These are phyloP conservation scores for Lycia hirtaria DNA, from an alignment of 2,888 invertebrate species.

Conservation along the genomic window DNA sequence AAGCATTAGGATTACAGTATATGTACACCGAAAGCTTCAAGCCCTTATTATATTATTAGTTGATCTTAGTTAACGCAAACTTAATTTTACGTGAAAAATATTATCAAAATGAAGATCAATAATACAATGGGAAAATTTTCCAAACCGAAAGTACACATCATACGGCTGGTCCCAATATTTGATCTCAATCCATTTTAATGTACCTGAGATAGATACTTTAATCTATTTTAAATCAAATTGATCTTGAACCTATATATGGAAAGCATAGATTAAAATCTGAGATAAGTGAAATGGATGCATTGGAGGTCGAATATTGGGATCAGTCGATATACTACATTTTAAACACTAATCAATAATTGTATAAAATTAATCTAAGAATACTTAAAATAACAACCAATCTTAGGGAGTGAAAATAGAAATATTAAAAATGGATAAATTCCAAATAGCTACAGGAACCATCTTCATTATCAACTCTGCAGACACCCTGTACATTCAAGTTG, in stretches of 20 bases:
- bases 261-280: no score
- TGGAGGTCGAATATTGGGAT: no score
- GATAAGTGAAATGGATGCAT: no score
- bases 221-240: no score
- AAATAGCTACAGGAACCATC: not conserved
- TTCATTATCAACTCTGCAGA: not conserved
- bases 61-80: not conserved
- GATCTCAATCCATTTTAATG: no score
- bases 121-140: not conserved
- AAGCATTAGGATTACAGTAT: constrained; percentile 21
- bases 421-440: not conserved
- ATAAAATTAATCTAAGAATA: not conserved
- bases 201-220: no score
- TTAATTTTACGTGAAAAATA: not conserved
- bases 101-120: not conserved
- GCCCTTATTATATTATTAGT: constrained; percentile 4
- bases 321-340: no score
- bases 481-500: not conserved
- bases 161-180: no score
- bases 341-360: no score
- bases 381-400: constrained; percentile 1
- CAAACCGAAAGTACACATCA: not conserved
- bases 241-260: no score
- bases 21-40: constrained; percentile 28
- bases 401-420: not conserved